phyloP scores from a whole-genome alignment of 1,140 invertebrate genomes.

The Euglossa dilemma region DNA sequence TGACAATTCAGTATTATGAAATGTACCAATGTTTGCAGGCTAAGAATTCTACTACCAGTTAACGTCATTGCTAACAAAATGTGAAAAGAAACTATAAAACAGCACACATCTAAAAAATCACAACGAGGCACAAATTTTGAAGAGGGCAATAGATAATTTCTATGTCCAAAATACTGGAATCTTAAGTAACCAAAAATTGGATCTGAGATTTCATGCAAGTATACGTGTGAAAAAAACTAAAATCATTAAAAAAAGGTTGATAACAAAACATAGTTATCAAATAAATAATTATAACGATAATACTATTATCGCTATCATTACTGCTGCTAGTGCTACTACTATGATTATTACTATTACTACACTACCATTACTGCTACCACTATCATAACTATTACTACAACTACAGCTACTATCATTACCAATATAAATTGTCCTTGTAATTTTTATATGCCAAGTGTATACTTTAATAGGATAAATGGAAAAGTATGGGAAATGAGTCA shows the following conservation, averaged over 20 bases:
- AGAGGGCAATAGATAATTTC: neutral
- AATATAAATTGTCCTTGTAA: constrained; percentile 73
- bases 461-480: constrained; percentile 64
- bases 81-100: constrained; percentile 24
- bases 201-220: constrained; percentile 45
- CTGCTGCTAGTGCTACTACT: constrained; percentile 55
- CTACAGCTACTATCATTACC: constrained; percentile 59
- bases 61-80: constrained; percentile 43
- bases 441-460: constrained; percentile 74
- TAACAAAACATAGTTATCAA: constrained; percentile 55
- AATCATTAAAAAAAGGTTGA: constrained; percentile 7
- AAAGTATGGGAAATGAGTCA: constrained; percentile 38
- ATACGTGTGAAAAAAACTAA: constrained; percentile 50
- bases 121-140: constrained; percentile 40
- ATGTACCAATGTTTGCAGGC: constrained; percentile 37
- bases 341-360: constrained; percentile 58
- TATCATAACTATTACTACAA: constrained; percentile 62
- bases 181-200: constrained; percentile 27
- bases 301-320: constrained; percentile 54
- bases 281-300: constrained; percentile 56
- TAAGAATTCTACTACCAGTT: constrained; percentile 47
- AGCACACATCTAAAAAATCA: constrained; percentile 30
- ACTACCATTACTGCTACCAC: constrained; percentile 57
- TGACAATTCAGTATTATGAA: constrained; percentile 54
- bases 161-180: constrained; percentile 11